Percentiles rank a stretch among this genome's conserved stretches.
Conservation (phyloP, 1,140 invertebrate genomes). For the Brachionus koreanus region DNA sequence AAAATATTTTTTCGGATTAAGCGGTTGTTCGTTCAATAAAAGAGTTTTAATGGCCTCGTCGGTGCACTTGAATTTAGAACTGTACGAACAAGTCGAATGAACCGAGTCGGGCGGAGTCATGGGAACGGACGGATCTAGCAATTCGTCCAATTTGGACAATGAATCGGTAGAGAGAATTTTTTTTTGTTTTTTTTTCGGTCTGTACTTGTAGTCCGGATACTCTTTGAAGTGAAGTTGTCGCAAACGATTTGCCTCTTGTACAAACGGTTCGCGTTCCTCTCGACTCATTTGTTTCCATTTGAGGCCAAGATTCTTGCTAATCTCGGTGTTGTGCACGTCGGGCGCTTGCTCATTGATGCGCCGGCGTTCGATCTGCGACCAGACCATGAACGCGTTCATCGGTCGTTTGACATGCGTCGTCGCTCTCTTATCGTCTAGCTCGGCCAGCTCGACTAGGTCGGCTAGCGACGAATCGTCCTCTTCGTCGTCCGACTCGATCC, state of each 20-base stretch:
- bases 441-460: not conserved
- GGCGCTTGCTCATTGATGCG: not conserved
- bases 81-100: not conserved
- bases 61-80: conserved; percentile 9
- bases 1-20: not conserved
- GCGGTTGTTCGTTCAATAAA: not conserved
- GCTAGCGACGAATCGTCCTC: not conserved
- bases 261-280: conserved; percentile 81
- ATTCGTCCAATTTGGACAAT: not conserved
- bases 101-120: conserved; percentile 15
- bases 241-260: conserved; percentile 81
- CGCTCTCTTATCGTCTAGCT: not conserved
- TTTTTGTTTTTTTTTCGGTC: conserved; percentile 67
- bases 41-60: not conserved
- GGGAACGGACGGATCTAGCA: not conserved
- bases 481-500: not conserved
- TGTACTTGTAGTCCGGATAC: conserved; percentile 87
- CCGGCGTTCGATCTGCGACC: conserved; percentile 47
- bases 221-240: conserved; percentile 80
- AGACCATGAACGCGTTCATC: conserved; percentile 83
- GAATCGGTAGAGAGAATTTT: not conserved
- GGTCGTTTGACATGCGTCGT: conserved; percentile 76
- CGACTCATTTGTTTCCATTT: conserved; percentile 60
- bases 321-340: conserved; percentile 37
- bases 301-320: conserved; percentile 27